Evolutionary conservation across 2,797 vertebrate genomes (phyloP), one percentile per base, ranked within the genome.

Genomic region (Caiman crocodilus): DNA sequence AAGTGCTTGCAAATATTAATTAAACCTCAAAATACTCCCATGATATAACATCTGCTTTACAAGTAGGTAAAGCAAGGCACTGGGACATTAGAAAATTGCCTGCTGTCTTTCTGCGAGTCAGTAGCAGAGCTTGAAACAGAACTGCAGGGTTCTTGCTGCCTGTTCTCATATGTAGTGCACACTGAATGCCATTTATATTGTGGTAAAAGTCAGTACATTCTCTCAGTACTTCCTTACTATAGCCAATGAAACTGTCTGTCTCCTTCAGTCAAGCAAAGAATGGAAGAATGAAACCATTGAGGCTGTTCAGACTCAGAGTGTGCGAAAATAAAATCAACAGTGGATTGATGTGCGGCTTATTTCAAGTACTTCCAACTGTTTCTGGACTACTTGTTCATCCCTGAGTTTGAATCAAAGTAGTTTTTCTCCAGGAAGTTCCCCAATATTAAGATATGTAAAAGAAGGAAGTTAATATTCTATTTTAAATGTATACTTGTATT

Each of bases 41-140:
- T 92, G 86, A 77, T 78, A 15, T 76, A 89, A 14, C 80, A 50
- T 89, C 71, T 74, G 5, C 58, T 96, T 88, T 85, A 20, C 28
- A 59, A 7, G 9, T 64, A 79, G 85, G n/a, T 28, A 90, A 93
- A 82, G 71, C 74, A 77, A 93, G 65, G 1, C 6, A 71, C 35
- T 16, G 55, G 61, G 60, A 74, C 21, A 4, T 21, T 63, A 26
- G 63, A 80, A 87, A 61, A 4, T 20, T 21, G 23, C 73, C 61
- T 79, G 77, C 65, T 5, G 16, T 87, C 73, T 90, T 92, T 14
- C n/a, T 87, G 2, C 3, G 5, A 84, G 56, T 21, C 32, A 93
- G 8, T 15, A 85, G 11, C 35, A 91, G 57, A 84, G 74, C 25
- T 84, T 63, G 67, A 92, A 92, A 87, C 30, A 59, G 76, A 89